Conservation (phyloP, 2,888 invertebrate genomes). For the Apocheima hispidaria region DNA sequence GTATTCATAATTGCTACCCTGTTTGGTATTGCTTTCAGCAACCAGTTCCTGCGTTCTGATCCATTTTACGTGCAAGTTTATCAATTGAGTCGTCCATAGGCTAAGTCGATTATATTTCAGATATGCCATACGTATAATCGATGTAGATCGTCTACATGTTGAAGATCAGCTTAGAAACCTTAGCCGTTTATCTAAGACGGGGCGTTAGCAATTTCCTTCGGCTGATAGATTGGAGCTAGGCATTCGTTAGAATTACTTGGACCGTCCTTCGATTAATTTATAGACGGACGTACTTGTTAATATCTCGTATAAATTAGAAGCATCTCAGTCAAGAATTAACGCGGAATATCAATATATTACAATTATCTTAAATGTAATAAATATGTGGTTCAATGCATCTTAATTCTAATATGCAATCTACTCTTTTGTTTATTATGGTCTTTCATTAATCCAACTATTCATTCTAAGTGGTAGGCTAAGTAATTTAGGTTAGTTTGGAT, state of each 20-base stretch:
- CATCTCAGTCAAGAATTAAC: slow-evolving; percentile 26
- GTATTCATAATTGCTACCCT: too few species aligned
- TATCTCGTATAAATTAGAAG: slow-evolving; percentile 61
- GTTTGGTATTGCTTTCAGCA: too few species aligned
- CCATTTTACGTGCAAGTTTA: neutral
- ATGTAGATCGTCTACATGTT: slow-evolving; percentile 38
- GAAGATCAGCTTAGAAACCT: slow-evolving; percentile 55
- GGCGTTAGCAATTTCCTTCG: slow-evolving; percentile 80
- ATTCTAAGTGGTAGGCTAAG: too few species aligned
- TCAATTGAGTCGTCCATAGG: neutral
- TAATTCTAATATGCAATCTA: neutral
- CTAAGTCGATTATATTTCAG: neutral
- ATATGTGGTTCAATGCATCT: too few species aligned
- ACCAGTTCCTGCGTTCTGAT: too few species aligned
- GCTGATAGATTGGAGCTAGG: slow-evolving; percentile 75
- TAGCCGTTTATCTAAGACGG: slow-evolving; percentile 78
- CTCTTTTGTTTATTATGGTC: too few species aligned
- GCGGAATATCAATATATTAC: neutral
- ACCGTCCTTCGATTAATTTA: slow-evolving; percentile 70
- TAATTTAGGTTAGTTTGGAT: too few species aligned
- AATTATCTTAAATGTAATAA: slow-evolving; percentile 4
- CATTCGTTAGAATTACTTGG: slow-evolving; percentile 64
- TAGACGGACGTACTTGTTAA: slow-evolving; percentile 58
- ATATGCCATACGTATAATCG: neutral
- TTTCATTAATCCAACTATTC: too few species aligned